Evolutionary conservation across 1,140 invertebrate species (phyloP), one percentile per base, ranked within the genome.

Genomic region (Oscheius sp.): DNA sequence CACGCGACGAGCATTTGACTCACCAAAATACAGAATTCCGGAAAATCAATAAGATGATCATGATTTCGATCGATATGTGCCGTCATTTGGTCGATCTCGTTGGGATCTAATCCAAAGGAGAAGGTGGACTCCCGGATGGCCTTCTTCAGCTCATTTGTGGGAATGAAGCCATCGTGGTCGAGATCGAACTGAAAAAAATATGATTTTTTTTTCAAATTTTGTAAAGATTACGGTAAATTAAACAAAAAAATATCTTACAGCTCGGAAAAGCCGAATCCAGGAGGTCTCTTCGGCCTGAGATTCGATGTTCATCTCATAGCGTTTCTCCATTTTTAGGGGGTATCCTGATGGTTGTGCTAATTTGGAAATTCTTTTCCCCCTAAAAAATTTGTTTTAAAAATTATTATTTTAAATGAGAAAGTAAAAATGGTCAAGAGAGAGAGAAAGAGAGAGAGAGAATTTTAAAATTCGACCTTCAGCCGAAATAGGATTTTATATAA

Each of bases 21-120:
- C n/a, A 77, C 75, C 70, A 77, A 63, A 31, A 68, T 58, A 62
- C 76, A 77, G 28, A 77, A 77, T 45, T 77, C 76, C 0, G 74
- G n/a, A 35, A 77, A 77, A 61, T 77, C 76, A n/a, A 77, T 59
- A 3, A 74, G 45, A 31, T 76, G 46, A 32, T 77, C 75, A 34
- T 68, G 42, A 36, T 78, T 77, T 64, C 42, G 42, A 34, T 77
- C 76, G 15, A 77, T 45, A 42, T 73, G 38, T n/a, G 42, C 23
- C 18, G 61, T 36, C 52, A 77, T 68, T 34, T 65, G 32, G 3
- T 73, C 71, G 10, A 72, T 49, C 36, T 74, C 75, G n/a, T 66
- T 45, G 15, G 46, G 35, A 42, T 67, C 55, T 15, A 77, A 58
- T 35, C 76, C 76, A 52, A 77, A 77, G 1, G 64, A 59, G 61